These are phyloP conservation scores for Scolopax mira DNA, from an alignment of 2,113 vertebrate species.

Conservation along the genomic window DNA sequence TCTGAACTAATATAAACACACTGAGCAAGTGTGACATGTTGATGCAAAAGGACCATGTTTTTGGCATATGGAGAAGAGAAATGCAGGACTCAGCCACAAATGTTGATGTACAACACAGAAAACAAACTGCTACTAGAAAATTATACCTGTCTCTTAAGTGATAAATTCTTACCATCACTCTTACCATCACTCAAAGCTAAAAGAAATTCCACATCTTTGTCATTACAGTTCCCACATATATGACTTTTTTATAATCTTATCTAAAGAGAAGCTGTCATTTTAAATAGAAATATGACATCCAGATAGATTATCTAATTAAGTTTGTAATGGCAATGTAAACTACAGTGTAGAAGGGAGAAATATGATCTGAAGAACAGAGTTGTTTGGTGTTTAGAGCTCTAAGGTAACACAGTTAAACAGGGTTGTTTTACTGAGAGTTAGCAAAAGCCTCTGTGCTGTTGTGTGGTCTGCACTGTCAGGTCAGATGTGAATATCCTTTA, in stretches of 20 bases:
- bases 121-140: constrained; percentile 26
- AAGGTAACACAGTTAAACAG: neutral
- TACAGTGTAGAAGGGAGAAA: neutral
- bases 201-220: constrained; percentile 11
- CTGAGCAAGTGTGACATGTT: neutral
- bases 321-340: neutral
- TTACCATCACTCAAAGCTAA: constrained; percentile 35
- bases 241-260: constrained; percentile 30
- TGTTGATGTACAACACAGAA: neutral
- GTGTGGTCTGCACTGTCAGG: neutral
- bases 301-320: constrained; percentile 24
- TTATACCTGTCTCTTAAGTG: constrained; percentile 27
- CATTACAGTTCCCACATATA: neutral
- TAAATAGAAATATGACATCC: neutral
- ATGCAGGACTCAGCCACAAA: constrained; percentile 3
- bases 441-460: neutral
- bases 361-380: neutral
- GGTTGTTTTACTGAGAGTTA: neutral
- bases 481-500: neutral
- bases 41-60: constrained; percentile 4
- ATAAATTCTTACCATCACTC: constrained; percentile 44
- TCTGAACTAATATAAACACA: constrained; percentile 31
- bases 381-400: neutral
- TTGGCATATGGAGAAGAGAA: constrained; percentile 18
- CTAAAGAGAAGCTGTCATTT: constrained; percentile 17